Evolutionary conservation across 2,113 vertebrate genomes (phyloP).

Genomic region (Toxotes chatareus): DNA sequence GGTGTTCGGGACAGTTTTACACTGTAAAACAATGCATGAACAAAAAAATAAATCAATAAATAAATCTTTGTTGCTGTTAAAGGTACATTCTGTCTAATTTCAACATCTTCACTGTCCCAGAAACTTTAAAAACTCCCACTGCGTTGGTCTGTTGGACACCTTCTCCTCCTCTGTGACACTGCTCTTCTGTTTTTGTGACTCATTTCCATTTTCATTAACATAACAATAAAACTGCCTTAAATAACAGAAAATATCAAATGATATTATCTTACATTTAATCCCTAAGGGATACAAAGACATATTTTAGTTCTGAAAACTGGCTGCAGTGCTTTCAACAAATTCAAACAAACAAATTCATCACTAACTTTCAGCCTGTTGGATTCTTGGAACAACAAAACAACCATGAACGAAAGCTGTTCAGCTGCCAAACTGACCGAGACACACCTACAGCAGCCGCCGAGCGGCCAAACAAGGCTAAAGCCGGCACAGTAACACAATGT

Average conservation of each 20-base stretch:
- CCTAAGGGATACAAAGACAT: neutral
- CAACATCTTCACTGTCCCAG: neutral
- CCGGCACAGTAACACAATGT: neutral
- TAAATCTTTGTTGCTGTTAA: neutral
- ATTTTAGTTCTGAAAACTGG: neutral
- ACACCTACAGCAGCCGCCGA: conserved; percentile 14
- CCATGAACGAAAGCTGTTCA: neutral
- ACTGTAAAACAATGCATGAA: neutral
- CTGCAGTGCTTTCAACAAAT: neutral
- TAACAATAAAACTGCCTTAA: neutral
- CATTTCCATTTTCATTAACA: neutral
- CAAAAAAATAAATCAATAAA: neutral
- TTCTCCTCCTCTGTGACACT: neutral
- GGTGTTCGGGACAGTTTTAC: neutral
- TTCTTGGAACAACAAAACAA: neutral
- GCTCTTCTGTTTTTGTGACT: conserved; percentile 3
- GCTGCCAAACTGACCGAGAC: conserved; percentile 15
- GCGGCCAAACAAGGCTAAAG: neutral
- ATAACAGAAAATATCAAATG: neutral
- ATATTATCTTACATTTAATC: neutral
- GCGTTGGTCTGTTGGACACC: neutral
- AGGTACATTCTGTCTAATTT: neutral
- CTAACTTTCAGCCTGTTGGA: neutral
- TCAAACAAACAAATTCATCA: neutral
- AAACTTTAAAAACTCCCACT: neutral